phyloP scores from a whole-genome alignment of 2,113 vertebrate species.

The Aramus guarauna region DNA sequence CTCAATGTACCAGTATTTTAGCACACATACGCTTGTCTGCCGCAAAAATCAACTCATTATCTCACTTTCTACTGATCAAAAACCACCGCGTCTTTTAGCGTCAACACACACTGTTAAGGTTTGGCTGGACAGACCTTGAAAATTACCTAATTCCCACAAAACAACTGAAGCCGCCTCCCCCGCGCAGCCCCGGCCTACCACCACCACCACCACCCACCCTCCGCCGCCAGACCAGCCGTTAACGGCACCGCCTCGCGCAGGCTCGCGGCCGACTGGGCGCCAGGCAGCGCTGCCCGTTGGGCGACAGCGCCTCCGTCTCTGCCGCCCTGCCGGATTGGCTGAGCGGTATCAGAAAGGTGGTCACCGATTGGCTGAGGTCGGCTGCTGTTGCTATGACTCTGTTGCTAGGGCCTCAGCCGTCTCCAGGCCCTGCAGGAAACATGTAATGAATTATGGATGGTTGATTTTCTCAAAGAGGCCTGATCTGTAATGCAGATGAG shows the following conservation, averaged over 20 bases:
- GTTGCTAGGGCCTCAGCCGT: slow-evolving; percentile 87
- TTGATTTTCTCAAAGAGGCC: slow-evolving; percentile 80
- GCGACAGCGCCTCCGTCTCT: slow-evolving; percentile 23
- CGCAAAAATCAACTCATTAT: background rate
- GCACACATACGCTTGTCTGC: accelerated
- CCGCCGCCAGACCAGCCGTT: background rate
- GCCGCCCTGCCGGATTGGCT: slow-evolving; percentile 69
- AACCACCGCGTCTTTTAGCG: accelerated
- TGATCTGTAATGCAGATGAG: slow-evolving; percentile 95
- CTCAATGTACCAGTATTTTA: background rate
- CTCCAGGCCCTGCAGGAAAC: slow-evolving; percentile 83
- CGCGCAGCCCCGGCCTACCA: background rate
- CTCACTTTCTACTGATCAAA: background rate
- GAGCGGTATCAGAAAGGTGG: slow-evolving; percentile 58
- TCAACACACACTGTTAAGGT: accelerated
- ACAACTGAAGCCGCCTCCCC: no score
- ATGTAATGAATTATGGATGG: slow-evolving; percentile 94
- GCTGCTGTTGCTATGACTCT: slow-evolving; percentile 89
- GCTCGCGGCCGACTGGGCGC: background rate
- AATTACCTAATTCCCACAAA: background rate
- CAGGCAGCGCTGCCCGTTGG: slow-evolving; percentile 3
- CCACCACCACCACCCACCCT: background rate
- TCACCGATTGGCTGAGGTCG: slow-evolving; percentile 75
- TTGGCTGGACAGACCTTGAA: background rate
- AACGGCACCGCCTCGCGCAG: background rate